Conservation (phyloP, 37 sponge, comb jelly and placozoan species). For the Cladorhizidae sp. region DNA sequence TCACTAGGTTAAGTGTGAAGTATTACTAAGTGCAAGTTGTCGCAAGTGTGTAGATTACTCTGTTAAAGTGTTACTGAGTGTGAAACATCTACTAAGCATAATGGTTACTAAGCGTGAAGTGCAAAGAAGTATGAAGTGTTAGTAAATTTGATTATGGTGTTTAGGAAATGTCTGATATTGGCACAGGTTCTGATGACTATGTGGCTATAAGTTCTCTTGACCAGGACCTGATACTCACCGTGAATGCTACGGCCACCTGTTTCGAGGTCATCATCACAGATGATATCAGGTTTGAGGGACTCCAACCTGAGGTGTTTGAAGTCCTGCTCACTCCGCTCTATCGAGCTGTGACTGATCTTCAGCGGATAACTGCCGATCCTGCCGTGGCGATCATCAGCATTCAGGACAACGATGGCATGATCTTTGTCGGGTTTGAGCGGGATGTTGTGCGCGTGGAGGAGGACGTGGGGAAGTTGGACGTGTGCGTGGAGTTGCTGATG, state of each 20-base stretch:
- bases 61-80: too few species aligned
- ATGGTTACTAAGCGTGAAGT: too few species aligned
- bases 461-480: neutral
- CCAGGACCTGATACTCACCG: neutral
- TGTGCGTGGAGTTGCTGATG: slow-evolving; percentile 12
- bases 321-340: neutral
- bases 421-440: neutral
- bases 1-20: too few species aligned
- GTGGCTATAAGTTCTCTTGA: neutral
- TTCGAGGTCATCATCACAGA: neutral
- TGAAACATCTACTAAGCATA: too few species aligned
- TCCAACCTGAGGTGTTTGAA: neutral
- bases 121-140: too few species aligned
- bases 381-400: slow-evolving; percentile 5
- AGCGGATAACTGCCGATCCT: neutral
- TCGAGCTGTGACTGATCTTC: neutral
- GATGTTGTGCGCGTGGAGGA: neutral
- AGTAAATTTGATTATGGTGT: too few species aligned
- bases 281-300: neutral
- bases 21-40: too few species aligned
- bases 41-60: too few species aligned
- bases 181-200: neutral
- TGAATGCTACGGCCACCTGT: neutral
- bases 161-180: neutral
- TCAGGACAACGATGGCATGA: neutral